Evolutionary conservation across 2,888 invertebrate genomes (phyloP).

Genomic region (Drosophila stalkeri): DNA sequence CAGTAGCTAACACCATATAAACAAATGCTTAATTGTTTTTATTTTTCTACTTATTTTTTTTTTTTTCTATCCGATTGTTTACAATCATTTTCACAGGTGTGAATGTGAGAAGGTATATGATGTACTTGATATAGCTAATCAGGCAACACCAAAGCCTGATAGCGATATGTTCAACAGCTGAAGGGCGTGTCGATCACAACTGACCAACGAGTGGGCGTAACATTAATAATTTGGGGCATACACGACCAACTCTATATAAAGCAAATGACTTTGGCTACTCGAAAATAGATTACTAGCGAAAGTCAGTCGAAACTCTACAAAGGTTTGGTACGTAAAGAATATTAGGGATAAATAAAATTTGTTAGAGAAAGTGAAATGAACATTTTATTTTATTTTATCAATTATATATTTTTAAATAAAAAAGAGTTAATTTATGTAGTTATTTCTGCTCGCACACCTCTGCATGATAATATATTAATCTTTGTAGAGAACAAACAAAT

Average conservation of each 20-base stretch:
- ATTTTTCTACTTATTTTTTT: neutral
- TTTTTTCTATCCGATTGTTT: constrained; percentile 19
- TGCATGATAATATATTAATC: neutral
- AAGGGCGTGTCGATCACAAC: constrained; percentile 33
- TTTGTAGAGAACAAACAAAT: neutral
- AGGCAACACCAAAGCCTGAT: constrained; percentile 6
- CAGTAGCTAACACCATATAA: constrained; percentile 31
- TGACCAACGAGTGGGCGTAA: constrained; percentile 8
- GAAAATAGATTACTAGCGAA: neutral
- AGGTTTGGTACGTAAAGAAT: neutral
- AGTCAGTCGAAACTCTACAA: neutral
- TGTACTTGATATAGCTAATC: constrained; percentile 4
- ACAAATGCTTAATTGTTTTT: constrained; percentile 57
- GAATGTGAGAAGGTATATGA: constrained; percentile 28
- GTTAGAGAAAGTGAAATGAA: neutral
- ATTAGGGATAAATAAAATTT: neutral
- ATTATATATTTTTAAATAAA: too few relatives aligned
- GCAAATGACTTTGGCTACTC: too few relatives aligned
- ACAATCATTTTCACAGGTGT: constrained; percentile 36
- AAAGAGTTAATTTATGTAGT: neutral
- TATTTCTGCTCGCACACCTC: neutral
- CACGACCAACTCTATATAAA: constrained; percentile 10
- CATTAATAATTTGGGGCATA: neutral
- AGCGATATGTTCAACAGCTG: constrained; percentile 17
- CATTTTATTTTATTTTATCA: neutral